Conservation (phyloP, 2,888 invertebrate species). For the Rotaria macrura region DNA sequence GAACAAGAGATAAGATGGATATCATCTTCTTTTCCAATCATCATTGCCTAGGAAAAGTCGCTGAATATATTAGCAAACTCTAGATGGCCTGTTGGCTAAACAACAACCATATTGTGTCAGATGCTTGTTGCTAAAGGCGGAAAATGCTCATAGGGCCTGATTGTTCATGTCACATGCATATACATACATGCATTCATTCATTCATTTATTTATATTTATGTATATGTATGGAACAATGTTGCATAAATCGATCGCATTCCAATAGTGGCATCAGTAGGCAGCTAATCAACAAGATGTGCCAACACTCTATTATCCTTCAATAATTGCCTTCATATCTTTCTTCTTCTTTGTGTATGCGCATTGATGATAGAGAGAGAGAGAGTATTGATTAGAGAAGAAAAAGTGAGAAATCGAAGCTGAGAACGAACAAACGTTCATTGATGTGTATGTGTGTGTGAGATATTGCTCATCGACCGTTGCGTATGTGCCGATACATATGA, state of each 20-base stretch:
- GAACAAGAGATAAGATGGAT: not conserved
- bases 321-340: constrained; percentile 14
- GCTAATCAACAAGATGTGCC: constrained; percentile 4
- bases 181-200: no score
- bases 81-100: not conserved
- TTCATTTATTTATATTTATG: no score
- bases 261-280: not conserved
- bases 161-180: not conserved
- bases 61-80: not conserved
- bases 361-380: not conserved
- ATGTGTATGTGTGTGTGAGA: not conserved
- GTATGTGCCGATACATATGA: constrained; percentile 8
- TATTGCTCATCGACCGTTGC: constrained; percentile 23
- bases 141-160: not conserved
- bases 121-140: not conserved
- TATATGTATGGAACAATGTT: not conserved
- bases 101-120: not conserved
- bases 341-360: not conserved
- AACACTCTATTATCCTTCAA: constrained; percentile 23
- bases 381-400: not conserved
- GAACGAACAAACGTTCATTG: constrained; percentile 17
- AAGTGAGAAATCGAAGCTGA: constrained; percentile 17
- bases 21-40: not conserved
- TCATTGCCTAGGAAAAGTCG: not conserved
- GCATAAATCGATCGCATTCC: not conserved